Conservation (phyloP, 2,113 vertebrate genomes). For the Tetrax tetrax region DNA sequence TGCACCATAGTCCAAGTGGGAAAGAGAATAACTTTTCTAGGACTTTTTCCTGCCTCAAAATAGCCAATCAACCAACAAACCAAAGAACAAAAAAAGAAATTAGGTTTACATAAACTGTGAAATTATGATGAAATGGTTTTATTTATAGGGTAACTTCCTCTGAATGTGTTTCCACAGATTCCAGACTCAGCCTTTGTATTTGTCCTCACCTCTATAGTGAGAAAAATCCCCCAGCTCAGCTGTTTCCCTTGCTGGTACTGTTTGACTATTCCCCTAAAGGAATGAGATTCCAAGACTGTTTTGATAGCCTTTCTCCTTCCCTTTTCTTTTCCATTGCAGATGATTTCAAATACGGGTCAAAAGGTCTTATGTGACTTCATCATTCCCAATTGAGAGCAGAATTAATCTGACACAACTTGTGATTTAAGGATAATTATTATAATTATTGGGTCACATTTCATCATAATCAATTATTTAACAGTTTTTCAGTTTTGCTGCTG, state of each 20-base stretch:
- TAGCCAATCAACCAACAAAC: background rate
- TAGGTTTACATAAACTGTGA: background rate
- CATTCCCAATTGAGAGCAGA: background rate
- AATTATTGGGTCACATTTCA: background rate
- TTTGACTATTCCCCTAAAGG: background rate
- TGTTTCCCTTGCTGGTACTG: background rate
- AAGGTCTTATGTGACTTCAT: background rate
- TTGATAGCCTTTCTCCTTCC: accelerated
- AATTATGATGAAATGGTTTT: background rate
- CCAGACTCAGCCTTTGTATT: background rate
- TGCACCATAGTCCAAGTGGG: background rate
- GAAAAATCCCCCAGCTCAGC: background rate
- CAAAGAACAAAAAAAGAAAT: background rate
- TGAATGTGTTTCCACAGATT: background rate
- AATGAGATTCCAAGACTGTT: background rate
- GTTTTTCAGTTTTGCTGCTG: background rate
- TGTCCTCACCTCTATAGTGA: background rate
- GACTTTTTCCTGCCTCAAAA: background rate
- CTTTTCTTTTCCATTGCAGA: background rate
- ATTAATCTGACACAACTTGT: background rate
- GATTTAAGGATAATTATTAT: background rate
- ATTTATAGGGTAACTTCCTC: background rate
- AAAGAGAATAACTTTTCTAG: background rate
- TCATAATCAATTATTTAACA: background rate
- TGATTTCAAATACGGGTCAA: background rate